A percentile compares a stretch with the other conserved stretches of the same genome.
Conservation (phyloP, 2,888 invertebrate genomes). For the Dicyrtoma fusca region DNA sequence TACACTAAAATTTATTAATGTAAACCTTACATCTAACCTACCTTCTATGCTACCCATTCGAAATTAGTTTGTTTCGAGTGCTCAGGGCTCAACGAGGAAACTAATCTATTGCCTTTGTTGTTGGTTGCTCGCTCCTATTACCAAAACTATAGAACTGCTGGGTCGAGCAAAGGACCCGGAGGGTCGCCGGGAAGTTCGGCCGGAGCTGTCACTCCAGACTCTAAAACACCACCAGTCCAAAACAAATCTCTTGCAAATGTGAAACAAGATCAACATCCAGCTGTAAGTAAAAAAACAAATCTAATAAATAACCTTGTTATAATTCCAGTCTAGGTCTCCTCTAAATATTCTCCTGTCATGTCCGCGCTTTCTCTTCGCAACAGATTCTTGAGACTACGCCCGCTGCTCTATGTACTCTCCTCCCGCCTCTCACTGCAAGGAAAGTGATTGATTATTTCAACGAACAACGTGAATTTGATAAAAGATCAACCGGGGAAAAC, state of each 20-base stretch:
- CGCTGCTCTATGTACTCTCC: no score
- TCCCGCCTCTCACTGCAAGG: no score
- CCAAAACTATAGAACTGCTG: slow-evolving; percentile 60
- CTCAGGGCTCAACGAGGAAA: not conserved
- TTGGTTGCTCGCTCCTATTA: not conserved
- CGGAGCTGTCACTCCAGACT: slow-evolving; percentile 58
- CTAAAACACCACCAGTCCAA: slow-evolving; percentile 66
- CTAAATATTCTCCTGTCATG: no score
- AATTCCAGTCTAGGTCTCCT: no score
- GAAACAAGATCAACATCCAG: slow-evolving; percentile 73
- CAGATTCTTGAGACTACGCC: not conserved
- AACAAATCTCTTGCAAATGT: slow-evolving; percentile 77
- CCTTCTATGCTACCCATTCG: not conserved
- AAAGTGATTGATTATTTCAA: no score
- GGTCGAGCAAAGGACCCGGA: slow-evolving; percentile 60
- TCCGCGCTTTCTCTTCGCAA: not conserved
- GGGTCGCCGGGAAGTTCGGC: slow-evolving; percentile 56
- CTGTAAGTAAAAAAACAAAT: slow-evolving; percentile 69
- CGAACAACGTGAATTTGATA: no score
- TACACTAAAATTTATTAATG: not conserved
- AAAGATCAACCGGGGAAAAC: no score
- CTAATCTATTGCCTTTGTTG: not conserved
- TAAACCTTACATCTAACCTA: not conserved
- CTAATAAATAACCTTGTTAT: no score
- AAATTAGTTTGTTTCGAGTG: not conserved